These are phyloP conservation scores for Dysmachus trigonus DNA, from an alignment of 2,888 invertebrate genomes.

Conservation along the genomic window DNA sequence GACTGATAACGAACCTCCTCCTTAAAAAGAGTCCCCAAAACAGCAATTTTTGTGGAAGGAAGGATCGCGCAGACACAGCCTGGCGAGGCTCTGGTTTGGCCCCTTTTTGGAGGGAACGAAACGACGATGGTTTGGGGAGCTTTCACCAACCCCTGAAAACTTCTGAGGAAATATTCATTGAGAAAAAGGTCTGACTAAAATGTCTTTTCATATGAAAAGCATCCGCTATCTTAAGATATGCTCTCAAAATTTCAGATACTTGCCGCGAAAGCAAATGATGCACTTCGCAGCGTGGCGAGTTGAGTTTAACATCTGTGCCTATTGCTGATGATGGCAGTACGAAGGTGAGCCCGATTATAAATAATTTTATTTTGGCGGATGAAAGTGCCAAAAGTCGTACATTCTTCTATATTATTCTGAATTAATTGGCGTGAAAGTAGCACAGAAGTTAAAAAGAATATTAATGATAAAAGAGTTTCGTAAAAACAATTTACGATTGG, in stretches of 20 bases:
- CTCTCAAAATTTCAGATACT: no score
- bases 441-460: background rate
- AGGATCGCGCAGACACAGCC: background rate
- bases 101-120: no score
- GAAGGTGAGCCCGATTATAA: background rate
- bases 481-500: background rate
- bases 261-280: background rate
- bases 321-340: background rate
- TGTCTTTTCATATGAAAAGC: background rate
- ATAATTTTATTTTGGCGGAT: background rate
- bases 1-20: background rate
- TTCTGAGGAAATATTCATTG: background rate
- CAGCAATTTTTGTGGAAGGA: background rate
- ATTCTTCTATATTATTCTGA: background rate
- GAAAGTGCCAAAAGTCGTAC: background rate
- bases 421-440: background rate
- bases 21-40: background rate
- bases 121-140: background rate
- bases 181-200: background rate
- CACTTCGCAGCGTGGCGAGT: background rate
- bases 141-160: background rate
- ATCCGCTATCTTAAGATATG: no score
- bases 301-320: background rate
- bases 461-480: background rate
- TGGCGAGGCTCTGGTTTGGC: no score